A percentile compares a stretch with the other conserved stretches of the same genome.
phyloP scores from a whole-genome alignment of 2,797 vertebrate species.

The Eurystomus glaucurus region DNA sequence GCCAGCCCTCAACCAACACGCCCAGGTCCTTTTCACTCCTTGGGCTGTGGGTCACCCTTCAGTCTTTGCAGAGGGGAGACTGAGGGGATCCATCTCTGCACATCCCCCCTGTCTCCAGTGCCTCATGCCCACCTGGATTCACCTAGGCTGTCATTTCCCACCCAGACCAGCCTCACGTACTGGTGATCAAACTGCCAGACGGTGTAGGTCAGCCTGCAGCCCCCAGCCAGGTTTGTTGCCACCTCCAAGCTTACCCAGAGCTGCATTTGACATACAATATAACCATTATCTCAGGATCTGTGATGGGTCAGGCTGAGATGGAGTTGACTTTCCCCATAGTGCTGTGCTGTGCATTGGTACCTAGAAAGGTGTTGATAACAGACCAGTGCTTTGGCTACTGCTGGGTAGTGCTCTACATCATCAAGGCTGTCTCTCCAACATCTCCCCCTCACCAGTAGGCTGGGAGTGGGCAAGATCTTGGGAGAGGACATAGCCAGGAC shows the following conservation, averaged over 20 bases:
- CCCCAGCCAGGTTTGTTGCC: too few relatives aligned
- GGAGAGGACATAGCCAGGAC: not conserved
- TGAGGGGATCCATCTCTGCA: not conserved
- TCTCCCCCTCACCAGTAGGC: too few relatives aligned
- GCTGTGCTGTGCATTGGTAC: not conserved
- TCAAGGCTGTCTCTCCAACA: not conserved
- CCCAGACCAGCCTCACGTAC: not conserved
- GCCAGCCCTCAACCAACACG: rapidly evolving
- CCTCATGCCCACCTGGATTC: not conserved
- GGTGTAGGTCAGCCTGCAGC: not conserved
- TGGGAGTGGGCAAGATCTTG: not conserved
- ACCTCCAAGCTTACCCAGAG: not conserved
- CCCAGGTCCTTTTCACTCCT: not conserved
- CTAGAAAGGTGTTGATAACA: not conserved
- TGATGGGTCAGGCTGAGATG: not conserved
- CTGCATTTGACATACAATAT: not conserved
- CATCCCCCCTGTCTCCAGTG: not conserved
- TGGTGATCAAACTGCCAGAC: rapidly evolving
- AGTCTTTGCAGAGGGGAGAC: not conserved
- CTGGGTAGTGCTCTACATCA: not conserved
- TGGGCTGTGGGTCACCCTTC: not conserved
- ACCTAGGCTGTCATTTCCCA: not conserved
- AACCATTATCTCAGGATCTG: not conserved
- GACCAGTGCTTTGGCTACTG: too few relatives aligned
- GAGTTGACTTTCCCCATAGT: not conserved